Evolutionary conservation across 2,888 invertebrate genomes (phyloP).

Genomic region (Ptilodon capucinus): DNA sequence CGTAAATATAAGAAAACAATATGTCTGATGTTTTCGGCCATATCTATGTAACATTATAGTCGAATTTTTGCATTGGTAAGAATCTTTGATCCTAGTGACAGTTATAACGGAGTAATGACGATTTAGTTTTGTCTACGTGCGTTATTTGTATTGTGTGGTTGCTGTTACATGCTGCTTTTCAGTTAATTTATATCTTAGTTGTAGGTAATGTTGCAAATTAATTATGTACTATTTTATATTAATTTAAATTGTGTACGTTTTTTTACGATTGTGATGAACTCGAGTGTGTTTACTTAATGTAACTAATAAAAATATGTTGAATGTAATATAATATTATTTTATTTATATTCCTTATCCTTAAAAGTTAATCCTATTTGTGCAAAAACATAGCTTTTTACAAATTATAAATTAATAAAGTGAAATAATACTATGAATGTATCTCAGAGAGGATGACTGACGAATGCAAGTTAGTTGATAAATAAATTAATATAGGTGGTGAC

Average conservation of each 20-base stretch:
- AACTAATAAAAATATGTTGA: constrained; percentile 29
- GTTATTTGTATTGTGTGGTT: too few species aligned
- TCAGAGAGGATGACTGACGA: constrained; percentile 49
- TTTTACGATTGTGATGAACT: background rate
- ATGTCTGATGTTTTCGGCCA: too few species aligned
- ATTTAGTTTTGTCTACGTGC: too few species aligned
- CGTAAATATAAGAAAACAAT: too few species aligned
- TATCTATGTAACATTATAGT: too few species aligned
- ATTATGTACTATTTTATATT: too few species aligned
- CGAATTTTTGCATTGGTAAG: too few species aligned
- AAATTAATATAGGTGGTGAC: constrained; percentile 8
- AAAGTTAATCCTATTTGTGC: constrained; percentile 72
- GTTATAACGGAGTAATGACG: too few species aligned
- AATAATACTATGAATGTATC: constrained; percentile 32
- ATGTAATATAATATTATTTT: constrained; percentile 42
- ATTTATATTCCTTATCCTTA: constrained; percentile 63
- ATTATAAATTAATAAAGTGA: constrained; percentile 49
- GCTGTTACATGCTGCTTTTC: too few species aligned
- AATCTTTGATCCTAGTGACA: too few species aligned
- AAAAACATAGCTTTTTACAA: constrained; percentile 69
- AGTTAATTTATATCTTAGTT: too few species aligned
- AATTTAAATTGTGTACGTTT: background rate
- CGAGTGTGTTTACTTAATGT: background rate
- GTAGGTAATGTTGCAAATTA: too few species aligned
- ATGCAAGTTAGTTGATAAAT: background rate